Evolutionary conservation across 35 echinoderm and acorn worm species (phyloP).

Genomic region (Ptychodera flava): DNA sequence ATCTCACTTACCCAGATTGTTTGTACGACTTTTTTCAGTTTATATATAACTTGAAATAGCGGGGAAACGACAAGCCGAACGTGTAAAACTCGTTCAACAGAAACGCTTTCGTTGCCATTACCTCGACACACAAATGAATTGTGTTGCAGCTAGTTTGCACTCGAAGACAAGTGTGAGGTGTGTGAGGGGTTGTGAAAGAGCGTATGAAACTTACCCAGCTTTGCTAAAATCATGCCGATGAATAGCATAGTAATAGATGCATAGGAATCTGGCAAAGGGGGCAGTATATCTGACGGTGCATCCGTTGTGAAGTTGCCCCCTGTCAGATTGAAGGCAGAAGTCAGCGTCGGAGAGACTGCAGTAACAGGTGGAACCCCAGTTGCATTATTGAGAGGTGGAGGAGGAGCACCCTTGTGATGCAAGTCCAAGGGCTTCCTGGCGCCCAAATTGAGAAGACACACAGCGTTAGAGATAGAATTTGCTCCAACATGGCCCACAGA

Average conservation of each 20-base stretch:
- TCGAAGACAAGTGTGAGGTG: too few relatives aligned
- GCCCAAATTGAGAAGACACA: slow-evolving; percentile 8
- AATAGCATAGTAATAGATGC: slow-evolving; percentile 58
- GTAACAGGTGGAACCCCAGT: not conserved
- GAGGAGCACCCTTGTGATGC: too few relatives aligned
- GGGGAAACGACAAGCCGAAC: too few relatives aligned
- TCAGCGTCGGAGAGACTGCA: not conserved
- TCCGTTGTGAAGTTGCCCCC: not conserved
- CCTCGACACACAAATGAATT: too few relatives aligned
- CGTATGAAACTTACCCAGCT: slow-evolving; percentile 52
- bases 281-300: not conserved
- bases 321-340: not conserved
- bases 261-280: not conserved
- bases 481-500: slow-evolving; percentile 40
- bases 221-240: slow-evolving; percentile 61
- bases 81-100: too few relatives aligned
- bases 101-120: too few relatives aligned
- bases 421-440: slow-evolving; percentile 7
- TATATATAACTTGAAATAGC: too few relatives aligned
- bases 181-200: too few relatives aligned
- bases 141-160: too few relatives aligned
- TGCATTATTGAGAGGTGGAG: too few relatives aligned
- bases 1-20: too few relatives aligned
- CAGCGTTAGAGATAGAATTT: slow-evolving; percentile 30
- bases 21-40: too few relatives aligned